Conservation (phyloP, 23 tunicate species). For the Oikopleura albicans region DNA sequence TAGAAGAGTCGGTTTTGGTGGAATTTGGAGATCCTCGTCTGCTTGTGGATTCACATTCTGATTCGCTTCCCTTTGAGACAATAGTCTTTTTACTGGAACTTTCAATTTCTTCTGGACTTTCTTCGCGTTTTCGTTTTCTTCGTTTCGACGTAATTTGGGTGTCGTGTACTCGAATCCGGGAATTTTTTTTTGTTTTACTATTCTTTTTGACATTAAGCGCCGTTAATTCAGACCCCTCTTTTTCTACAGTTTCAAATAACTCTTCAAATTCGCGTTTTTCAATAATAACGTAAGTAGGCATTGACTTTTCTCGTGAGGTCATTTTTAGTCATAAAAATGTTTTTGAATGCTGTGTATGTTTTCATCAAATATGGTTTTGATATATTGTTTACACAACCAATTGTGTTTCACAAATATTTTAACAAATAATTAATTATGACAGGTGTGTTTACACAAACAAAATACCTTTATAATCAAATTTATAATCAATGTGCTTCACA, state of each 20-base stretch:
- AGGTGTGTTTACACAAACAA: too few species aligned
- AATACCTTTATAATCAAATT: too few species aligned
- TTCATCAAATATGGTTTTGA: too few species aligned
- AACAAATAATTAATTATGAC: too few species aligned
- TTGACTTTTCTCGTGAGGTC: not conserved
- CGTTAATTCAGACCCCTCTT: not conserved
- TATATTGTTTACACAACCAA: too few species aligned
- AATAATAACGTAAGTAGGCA: not conserved
- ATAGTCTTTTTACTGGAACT: not conserved
- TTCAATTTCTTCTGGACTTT: not conserved
- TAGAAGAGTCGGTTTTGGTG: not conserved
- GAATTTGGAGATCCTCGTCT: not conserved
- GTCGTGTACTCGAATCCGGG: not conserved
- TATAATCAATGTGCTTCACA: too few species aligned
- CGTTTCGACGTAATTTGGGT: not conserved
- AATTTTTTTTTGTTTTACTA: not conserved
- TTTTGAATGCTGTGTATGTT: too few species aligned
- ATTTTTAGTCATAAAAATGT: not conserved
- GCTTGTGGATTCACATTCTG: not conserved
- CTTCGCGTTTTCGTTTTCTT: not conserved
- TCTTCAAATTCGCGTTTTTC: not conserved
- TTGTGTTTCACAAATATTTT: too few species aligned
- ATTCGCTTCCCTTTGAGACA: not conserved
- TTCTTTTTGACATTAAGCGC: not conserved
- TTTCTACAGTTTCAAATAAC: not conserved